These are phyloP conservation scores for Luperina nickerlii DNA, from an alignment of 2,888 invertebrate genomes.

Conservation along the genomic window DNA sequence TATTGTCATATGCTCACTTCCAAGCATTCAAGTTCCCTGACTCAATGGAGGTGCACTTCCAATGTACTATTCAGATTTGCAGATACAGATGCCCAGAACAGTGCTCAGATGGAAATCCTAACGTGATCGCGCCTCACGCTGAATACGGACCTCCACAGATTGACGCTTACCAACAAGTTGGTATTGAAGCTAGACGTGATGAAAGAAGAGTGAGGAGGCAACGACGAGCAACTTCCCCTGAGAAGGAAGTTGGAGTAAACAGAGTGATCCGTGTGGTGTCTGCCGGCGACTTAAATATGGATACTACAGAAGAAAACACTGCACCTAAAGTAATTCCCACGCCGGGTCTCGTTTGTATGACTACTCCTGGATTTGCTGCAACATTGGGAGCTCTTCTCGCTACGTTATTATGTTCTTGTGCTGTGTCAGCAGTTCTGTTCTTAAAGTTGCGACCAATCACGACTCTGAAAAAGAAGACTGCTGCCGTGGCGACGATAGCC, in stretches of 20 bases:
- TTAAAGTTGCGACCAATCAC: conserved; percentile 94
- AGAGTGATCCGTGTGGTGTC: conserved; percentile 97
- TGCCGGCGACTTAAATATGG: conserved; percentile 95
- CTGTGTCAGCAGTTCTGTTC: conserved; percentile 96
- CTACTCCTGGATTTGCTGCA: conserved; percentile 97
- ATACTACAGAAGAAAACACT: conserved; percentile 93
- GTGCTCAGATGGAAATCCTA: conserved; percentile 92
- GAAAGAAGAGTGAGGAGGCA: conserved; percentile 93
- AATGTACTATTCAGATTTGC: conserved; percentile 98
- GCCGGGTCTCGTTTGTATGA: conserved; percentile 97
- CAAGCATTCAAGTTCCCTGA: conserved; percentile 99
- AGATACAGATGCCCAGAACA: conserved; percentile 98
- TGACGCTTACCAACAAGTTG: conserved; percentile 86
- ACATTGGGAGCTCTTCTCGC: conserved; percentile 95
- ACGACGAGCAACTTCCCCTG: conserved; percentile 91
- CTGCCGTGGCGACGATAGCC: conserved; percentile 86
- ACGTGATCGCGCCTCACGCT: conserved; percentile 89
- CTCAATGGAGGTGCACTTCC: conserved; percentile 99
- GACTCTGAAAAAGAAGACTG: conserved; percentile 89
- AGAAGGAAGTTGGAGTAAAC: conserved; percentile 96
- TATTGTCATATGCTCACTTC: conserved; percentile 97
- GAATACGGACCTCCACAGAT: conserved; percentile 94
- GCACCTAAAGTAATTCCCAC: conserved; percentile 91
- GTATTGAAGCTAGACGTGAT: conserved; percentile 93
- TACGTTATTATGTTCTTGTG: conserved; percentile 95